Evolutionary conservation across 2,113 vertebrate species (phyloP), one percentile per base, ranked within the genome.

Genomic region (Podarcis cretensis): DNA sequence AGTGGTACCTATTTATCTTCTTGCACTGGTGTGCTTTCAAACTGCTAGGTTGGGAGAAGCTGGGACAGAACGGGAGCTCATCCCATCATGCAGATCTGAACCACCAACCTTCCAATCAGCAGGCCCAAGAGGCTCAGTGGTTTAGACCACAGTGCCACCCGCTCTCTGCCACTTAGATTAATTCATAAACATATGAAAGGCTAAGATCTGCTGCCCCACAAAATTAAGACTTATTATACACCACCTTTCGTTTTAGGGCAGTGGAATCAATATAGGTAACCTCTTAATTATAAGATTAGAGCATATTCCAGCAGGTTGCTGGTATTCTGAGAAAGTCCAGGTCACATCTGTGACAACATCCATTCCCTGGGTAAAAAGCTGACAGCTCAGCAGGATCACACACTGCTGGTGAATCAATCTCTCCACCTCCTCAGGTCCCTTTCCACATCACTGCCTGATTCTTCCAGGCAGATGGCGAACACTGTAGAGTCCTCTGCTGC

Each of bases 401-500:
- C 5, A 4, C 69, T 66, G 30, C 37, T 43, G 73, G 57, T 76
- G 54, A 27, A 30, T 37, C 12, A 10, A 35, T 59, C 1, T 37
- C 43, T 23, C 71, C 63, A 37, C 71, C 74, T 48, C 37, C 59
- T 65, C 81, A 76, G 57, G 69, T 76, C 83, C 35, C 14, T 82
- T 88, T 88, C 37, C 71, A 74, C 30, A 27, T 40, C 30, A 2
- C 37, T 54, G 71, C 81, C 73, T 66, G n/a, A 68, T 88, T 85
- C 65, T 77, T 48, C 73, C 63, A 76, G 87, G 71, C 87, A 88
- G 81, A 88, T 83, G 81, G 59, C 7, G n/a, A 77, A 63, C 8
- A 54, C 40, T 5, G 40, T 30, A 21, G 40, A 54, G 71, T 65
- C 43, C 54, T 83, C 35, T 18, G 71, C 16, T 77, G 37, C 4